Conservation (phyloP, 1,140 invertebrate species). For the Saccostrea cuccullata region DNA sequence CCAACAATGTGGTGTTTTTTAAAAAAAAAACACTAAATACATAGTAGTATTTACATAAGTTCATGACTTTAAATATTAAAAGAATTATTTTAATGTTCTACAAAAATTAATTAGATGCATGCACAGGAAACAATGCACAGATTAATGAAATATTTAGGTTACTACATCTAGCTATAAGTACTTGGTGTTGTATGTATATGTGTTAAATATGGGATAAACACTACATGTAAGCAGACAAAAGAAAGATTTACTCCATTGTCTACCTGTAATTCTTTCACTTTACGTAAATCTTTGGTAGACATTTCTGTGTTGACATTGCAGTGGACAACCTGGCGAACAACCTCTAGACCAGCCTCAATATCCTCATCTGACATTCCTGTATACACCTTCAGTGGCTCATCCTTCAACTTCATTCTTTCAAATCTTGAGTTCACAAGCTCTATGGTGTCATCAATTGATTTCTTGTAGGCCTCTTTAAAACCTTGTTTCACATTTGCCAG, state of each 20-base stretch:
- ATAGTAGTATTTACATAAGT: not conserved
- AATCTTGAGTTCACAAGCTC: slow-evolving; percentile 35
- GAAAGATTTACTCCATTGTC: not conserved
- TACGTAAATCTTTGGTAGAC: not conserved
- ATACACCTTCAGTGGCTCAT: slow-evolving; percentile 41
- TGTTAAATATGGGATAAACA: not conserved
- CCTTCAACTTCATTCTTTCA: slow-evolving; percentile 48
- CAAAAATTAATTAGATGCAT: not conserved
- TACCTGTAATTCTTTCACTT: slow-evolving; percentile 42
- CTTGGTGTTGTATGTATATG: not conserved
- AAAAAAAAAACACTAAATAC: not conserved
- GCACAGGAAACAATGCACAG: not conserved
- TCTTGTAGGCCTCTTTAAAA: slow-evolving; percentile 37
- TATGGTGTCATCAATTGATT: slow-evolving; percentile 39
- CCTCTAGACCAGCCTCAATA: not conserved
- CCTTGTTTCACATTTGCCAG: slow-evolving; percentile 33
- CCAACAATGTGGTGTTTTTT: not conserved
- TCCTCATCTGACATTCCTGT: slow-evolving; percentile 16
- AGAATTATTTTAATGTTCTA: not conserved
- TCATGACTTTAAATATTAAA: not conserved
- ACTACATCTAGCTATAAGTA: not conserved
- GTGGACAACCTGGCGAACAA: not conserved
- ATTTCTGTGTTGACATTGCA: slow-evolving; percentile 1
- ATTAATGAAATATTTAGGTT: not conserved
- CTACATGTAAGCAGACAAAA: not conserved